Conservation (phyloP, 2,113 vertebrate genomes). For the Anas platyrhynchos region DNA sequence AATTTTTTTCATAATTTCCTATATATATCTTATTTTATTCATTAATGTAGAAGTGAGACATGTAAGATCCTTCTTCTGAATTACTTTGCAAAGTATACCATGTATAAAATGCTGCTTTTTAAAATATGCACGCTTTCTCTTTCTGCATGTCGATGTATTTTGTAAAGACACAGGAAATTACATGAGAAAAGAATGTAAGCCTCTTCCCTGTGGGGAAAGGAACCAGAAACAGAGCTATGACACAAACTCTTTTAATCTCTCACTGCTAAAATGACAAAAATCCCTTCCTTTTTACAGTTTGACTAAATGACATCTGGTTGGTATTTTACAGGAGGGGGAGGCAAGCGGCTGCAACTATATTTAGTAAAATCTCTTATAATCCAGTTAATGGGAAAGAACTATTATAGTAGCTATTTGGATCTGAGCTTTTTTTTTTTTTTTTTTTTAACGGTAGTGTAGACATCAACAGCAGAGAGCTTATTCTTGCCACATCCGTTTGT, state of each 20-base stretch:
- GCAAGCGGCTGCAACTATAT: neutral
- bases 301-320: conserved; percentile 10
- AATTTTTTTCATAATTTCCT: neutral
- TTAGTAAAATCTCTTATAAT: conserved; percentile 54
- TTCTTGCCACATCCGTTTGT: neutral
- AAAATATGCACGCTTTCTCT: neutral
- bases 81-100: neutral
- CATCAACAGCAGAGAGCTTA: conserved; percentile 19
- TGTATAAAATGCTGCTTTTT: neutral
- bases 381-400: conserved; percentile 11
- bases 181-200: conserved; percentile 54
- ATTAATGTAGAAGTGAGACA: neutral
- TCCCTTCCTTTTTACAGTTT: conserved; percentile 42
- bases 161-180: conserved; percentile 40
- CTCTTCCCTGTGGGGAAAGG: conserved; percentile 12
- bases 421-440: neutral
- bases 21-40: neutral
- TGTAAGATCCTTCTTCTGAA: neutral
- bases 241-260: conserved; percentile 56
- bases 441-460: neutral
- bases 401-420: conserved; percentile 1
- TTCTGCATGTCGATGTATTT: conserved; percentile 5
- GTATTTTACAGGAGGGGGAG: neutral
- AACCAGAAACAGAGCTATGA: conserved; percentile 14
- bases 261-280: conserved; percentile 52